Percentiles rank a stretch among this genome's conserved stretches.
Evolutionary conservation across 2,113 vertebrate species (phyloP).

Genomic region (Tragelaphus scriptus): DNA sequence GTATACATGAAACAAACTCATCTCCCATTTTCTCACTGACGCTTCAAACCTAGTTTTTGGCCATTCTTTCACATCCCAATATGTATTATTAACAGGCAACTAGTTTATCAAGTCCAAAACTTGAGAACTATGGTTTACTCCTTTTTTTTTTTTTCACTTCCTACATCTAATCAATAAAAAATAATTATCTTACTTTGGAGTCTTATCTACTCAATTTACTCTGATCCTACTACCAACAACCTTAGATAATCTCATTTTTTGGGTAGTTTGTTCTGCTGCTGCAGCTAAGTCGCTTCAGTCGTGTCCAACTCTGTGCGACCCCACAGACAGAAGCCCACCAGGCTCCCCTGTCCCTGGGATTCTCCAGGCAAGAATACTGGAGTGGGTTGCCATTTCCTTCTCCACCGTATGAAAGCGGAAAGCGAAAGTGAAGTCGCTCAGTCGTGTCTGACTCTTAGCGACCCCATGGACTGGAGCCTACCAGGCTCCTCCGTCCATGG

Average conservation of each 20-base stretch:
- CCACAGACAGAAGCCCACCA: no score
- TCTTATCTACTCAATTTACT: background rate
- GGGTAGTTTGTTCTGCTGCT: background rate
- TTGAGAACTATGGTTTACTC: background rate
- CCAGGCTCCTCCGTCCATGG: no score
- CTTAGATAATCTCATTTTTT: background rate
- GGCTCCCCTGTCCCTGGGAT: no score
- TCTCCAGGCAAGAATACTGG: no score
- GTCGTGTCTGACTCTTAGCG: no score
- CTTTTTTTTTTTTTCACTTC: background rate
- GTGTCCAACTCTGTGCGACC: no score
- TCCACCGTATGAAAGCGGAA: no score
- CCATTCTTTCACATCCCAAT: background rate
- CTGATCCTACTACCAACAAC: background rate
- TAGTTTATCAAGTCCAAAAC: background rate
- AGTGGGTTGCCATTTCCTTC: no score
- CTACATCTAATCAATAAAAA: background rate
- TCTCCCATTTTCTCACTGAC: background rate
- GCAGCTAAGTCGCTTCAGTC: no score
- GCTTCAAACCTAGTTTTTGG: background rate
- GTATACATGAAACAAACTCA: background rate
- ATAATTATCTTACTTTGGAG: background rate
- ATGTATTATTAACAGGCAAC: background rate
- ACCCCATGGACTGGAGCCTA: no score
- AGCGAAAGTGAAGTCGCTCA: no score